Percentiles rank a stretch among this genome's conserved stretches.
phyloP scores from a whole-genome alignment of 2,113 vertebrate genomes.

The Acanthisitta chloris region DNA sequence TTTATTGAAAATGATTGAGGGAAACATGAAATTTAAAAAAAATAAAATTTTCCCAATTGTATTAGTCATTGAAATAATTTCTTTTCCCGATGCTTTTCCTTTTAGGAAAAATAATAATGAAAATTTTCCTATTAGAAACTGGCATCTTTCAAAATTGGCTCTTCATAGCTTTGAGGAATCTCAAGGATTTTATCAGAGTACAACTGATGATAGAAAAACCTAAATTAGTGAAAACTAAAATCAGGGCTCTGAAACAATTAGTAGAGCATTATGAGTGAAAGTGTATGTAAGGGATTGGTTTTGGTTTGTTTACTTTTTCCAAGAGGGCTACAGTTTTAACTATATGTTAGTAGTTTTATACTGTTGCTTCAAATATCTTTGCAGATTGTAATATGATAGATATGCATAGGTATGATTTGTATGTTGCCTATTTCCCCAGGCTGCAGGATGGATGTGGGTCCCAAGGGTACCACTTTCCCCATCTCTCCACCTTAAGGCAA shows the following conservation, averaged over 20 bases:
- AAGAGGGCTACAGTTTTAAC: not conserved
- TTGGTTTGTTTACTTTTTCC: not conserved
- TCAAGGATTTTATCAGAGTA: not conserved
- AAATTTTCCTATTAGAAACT: not conserved
- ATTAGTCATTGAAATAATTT: not conserved
- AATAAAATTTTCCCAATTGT: not conserved
- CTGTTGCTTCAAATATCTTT: not conserved
- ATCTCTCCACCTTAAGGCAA: not conserved
- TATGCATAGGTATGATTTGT: not conserved
- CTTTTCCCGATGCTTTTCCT: not conserved
- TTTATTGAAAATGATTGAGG: not conserved
- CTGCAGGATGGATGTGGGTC: not conserved
- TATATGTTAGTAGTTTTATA: not conserved
- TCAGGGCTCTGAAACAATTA: not conserved
- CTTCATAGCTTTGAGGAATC: not conserved
- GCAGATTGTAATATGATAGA: not conserved
- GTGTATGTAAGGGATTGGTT: not conserved
- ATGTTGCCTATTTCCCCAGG: not conserved
- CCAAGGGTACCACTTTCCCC: not conserved
- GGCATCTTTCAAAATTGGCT: not conserved
- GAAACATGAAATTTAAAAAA: not conserved
- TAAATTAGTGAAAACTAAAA: not conserved
- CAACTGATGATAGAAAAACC: not conserved
- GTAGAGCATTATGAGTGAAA: not conserved
- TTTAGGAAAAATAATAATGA: not conserved